A percentile compares a stretch with the other conserved stretches of the same genome.
These are phyloP conservation scores for Gadopsis bispinosus DNA, from an alignment of 2,797 vertebrate genomes.

Conservation along the genomic window DNA sequence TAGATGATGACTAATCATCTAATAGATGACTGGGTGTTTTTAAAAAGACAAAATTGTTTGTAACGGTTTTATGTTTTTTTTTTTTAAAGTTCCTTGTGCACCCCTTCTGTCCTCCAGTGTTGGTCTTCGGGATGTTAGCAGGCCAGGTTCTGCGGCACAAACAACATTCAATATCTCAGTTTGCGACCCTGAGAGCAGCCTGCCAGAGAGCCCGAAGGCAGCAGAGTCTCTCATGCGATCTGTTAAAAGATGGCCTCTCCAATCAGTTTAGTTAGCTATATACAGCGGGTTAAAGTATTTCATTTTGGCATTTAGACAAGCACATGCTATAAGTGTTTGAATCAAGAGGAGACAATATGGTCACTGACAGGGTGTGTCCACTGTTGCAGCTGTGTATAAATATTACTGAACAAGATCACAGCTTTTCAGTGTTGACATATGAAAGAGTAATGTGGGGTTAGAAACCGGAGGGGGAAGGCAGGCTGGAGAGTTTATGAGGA, in stretches of 20 bases:
- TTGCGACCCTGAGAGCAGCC: slow-evolving; percentile 11
- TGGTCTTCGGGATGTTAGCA: slow-evolving; percentile 25
- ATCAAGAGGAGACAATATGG: neutral
- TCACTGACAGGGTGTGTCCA: too few relatives aligned
- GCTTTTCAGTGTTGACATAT: slow-evolving; percentile 25
- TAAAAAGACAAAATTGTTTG: too few relatives aligned
- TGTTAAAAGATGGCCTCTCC: slow-evolving; percentile 6
- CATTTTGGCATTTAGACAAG: neutral
- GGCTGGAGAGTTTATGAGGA: slow-evolving; percentile 22
- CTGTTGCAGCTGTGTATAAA: neutral
- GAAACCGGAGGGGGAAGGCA: slow-evolving; percentile 11
- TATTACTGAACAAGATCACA: slow-evolving; percentile 9
- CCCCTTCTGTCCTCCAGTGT: slow-evolving; percentile 16
- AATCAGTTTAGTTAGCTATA: neutral
- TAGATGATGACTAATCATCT: too few relatives aligned
- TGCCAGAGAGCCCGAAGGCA: slow-evolving; percentile 19
- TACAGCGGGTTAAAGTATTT: slow-evolving; percentile 2
- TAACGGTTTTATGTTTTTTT: too few relatives aligned
- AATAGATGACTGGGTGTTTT: too few relatives aligned
- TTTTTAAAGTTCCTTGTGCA: neutral
- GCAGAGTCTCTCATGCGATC: neutral
- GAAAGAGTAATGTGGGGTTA: slow-evolving; percentile 14
- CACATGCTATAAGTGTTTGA: neutral
- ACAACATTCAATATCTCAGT: slow-evolving; percentile 26
- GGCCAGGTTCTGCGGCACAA: slow-evolving; percentile 11